Conservation (phyloP, 35 echinoderm and acorn worm species). For the Acanthaster planci region DNA sequence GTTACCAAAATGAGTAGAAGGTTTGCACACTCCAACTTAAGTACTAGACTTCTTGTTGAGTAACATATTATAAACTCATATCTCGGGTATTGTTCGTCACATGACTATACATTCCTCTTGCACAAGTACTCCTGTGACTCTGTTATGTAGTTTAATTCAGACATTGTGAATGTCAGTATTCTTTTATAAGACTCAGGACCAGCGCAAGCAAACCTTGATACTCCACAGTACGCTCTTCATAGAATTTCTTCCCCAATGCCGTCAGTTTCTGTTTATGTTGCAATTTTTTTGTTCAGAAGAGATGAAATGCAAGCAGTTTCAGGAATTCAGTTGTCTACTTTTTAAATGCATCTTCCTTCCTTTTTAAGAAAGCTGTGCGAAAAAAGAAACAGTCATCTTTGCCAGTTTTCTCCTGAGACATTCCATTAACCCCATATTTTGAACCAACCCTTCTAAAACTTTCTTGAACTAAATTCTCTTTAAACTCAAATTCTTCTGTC, state of each 20-base stretch:
- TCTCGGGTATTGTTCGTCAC: not conserved
- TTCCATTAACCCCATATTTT: too few relatives aligned
- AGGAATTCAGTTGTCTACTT: not conserved
- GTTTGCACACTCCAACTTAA: not conserved
- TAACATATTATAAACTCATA: not conserved
- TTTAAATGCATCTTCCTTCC: not conserved
- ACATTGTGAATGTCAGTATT: slow-evolving; percentile 8
- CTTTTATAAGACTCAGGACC: slow-evolving; percentile 8
- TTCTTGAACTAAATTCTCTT: too few relatives aligned
- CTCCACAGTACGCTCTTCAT: not conserved
- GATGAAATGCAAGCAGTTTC: not conserved
- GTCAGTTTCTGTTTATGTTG: not conserved
- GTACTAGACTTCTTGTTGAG: not conserved
- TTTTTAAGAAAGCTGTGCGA: not conserved
- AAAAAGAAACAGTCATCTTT: not conserved
- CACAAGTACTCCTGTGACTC: not conserved
- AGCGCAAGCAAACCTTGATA: not conserved
- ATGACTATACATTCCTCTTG: not conserved
- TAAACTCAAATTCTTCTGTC: too few relatives aligned
- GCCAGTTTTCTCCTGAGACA: too few relatives aligned
- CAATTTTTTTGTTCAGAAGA: not conserved
- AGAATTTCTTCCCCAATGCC: not conserved
- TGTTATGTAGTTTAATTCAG: not conserved
- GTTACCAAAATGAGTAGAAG: not conserved
- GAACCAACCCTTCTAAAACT: too few relatives aligned